Evolutionary conservation across 2,113 vertebrate species (phyloP), one percentile per base, ranked within the genome.

Genomic region (Tympanuchus pallidicinctus): DNA sequence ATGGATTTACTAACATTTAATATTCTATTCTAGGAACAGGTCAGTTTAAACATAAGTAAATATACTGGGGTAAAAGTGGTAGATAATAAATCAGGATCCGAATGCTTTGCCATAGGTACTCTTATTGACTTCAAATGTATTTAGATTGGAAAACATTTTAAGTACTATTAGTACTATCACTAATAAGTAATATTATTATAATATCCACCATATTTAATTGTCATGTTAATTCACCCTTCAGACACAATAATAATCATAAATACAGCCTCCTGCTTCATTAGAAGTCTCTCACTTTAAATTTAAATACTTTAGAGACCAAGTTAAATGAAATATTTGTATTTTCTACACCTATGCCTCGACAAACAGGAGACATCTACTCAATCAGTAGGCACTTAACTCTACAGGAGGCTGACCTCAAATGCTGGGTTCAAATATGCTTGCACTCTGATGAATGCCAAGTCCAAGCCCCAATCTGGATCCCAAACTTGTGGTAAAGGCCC

Each of bases 381-480:
- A 18, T 59, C 13, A 64, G 45, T 32, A 69, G 77, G 63, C 10
- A 36, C 13, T 54, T 65, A 38, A 69, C 36, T 79, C 43, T 28
- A 28, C 40, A 42, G 75, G 48, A 77, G 27, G 40, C 66, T 86
- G 85, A 86, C 70, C 86, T 86, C 57, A 78, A 57, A 78, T 1
- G 5, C 8, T 69, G 21, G n/a, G 73, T 78, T 82, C 72, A 93
- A 69, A 88, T 38, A 4, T 69, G 72, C 38, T 32, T 67, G 19
- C 18, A 12, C 47, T 50, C 30, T 86, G 89, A 67, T 57, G 54
- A 90, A 86, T 0, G 21, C 52, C 43, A 50, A 54, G 82, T 88
- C 82, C 70, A 90, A 86, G 83, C 54, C 43, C 86, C 88, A 93
- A 93, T 95, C 91, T 95, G 82, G 88, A 86, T 90, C 76, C 89